Percentiles rank a stretch among this genome's conserved stretches.
These are phyloP conservation scores for Oreochromis niloticus DNA, from an alignment of 2,113 vertebrate genomes.

Conservation along the genomic window DNA sequence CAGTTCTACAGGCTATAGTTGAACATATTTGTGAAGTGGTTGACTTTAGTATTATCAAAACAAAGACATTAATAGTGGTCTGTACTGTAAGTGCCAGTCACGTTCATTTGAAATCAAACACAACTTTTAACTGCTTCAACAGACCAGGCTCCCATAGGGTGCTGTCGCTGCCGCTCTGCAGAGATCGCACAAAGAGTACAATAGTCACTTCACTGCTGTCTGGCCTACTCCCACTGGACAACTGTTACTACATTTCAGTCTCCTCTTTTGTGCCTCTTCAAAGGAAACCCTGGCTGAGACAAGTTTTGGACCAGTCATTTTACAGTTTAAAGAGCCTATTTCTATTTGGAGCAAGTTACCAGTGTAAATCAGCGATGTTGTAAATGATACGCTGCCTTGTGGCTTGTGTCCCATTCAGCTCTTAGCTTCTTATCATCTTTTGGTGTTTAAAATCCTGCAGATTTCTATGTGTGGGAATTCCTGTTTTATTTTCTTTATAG, in stretches of 20 bases:
- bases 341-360: background rate
- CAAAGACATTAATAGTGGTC: background rate
- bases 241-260: conserved; percentile 14
- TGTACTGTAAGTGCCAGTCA: background rate
- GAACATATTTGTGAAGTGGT: background rate
- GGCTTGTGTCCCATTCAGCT: background rate
- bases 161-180: background rate
- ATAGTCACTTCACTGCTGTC: conserved; percentile 22
- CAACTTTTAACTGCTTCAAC: background rate
- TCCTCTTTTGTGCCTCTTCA: background rate
- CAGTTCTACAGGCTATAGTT: background rate
- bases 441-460: background rate
- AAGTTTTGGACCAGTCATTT: background rate
- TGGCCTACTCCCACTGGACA: conserved; percentile 36
- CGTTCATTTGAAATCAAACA: background rate
- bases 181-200: conserved; percentile 11
- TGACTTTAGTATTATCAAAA: background rate
- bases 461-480: background rate
- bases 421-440: background rate
- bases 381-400: background rate
- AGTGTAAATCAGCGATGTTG: background rate
- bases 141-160: background rate
- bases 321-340: background rate
- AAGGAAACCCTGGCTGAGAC: background rate
- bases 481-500: background rate